Evolutionary conservation across 2,113 vertebrate genomes (phyloP), one percentile per base, ranked within the genome.

Genomic region (Opisthocomus hoazin): DNA sequence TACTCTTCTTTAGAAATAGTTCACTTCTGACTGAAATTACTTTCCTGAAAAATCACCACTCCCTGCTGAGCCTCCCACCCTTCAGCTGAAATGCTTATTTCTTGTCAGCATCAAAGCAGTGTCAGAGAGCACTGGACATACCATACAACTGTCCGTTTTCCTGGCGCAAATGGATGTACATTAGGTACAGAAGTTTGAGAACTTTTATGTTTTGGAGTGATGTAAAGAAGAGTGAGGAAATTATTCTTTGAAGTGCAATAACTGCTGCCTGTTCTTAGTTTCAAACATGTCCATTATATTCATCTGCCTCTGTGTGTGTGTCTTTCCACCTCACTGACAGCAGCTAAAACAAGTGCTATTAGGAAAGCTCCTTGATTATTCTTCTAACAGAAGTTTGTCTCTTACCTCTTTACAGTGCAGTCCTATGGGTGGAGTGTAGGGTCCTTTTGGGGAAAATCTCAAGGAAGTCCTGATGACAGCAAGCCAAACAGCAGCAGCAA

Each of bases 371-470:
- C 39, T 83, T 58, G 6, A 3, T 77, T 81, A 77, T n/a, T 61
- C 43, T 93, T 8, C 24, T 79, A n/a, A n/a, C 23, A 70, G 36
- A 91, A 89, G 22, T 60, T 73, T 26, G 30, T 80, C 83, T 93
- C 97, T 98, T 98, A 98, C 97, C 97, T 98, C 64, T 92, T 84
- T 15, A 50, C 18, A 45, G 5, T 15, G 91, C 66, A n/a, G 90
- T 97, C 84, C 74, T 92, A 3, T 51, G 23, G 46, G 17, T 80
- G 76, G 21, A 76, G 24, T 70, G 1, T 36, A 39, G 82, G 89
- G 9, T 96, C 84, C 82, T 94, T 87, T 45, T 15, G 37, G 71
- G 45, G n/a, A 70, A 54, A 69, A 48, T 36, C 73, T 85, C 60
- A n/a, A 43, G 11, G 2, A 77, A 21, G 34, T 76, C 71, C 87